These are phyloP conservation scores for Mamestra configurata DNA, from an alignment of 1,140 invertebrate species.

Conservation along the genomic window DNA sequence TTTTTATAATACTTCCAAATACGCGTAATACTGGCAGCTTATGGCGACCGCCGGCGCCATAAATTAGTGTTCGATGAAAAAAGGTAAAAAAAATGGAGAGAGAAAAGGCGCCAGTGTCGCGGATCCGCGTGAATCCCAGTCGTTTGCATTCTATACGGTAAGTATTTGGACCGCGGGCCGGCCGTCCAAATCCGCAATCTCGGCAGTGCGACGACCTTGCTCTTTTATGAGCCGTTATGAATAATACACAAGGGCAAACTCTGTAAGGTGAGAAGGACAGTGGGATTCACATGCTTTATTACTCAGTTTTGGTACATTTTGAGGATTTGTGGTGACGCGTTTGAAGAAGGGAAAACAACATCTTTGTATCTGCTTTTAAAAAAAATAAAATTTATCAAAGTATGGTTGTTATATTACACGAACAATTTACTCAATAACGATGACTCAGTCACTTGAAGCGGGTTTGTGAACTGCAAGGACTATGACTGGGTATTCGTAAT, in stretches of 20 bases:
- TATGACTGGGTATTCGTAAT: no score
- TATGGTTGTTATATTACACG: no score
- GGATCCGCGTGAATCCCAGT: conserved; percentile 75
- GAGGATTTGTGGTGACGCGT: not conserved
- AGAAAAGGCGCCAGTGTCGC: conserved; percentile 53
- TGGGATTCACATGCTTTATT: conserved; percentile 39
- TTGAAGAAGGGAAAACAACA: not conserved
- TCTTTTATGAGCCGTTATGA: conserved; percentile 68
- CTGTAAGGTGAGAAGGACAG: conserved; percentile 50
- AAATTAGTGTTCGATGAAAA: conserved; percentile 48
- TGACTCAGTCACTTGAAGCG: no score
- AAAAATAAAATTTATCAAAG: no score
- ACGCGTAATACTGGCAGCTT: conserved; percentile 57
- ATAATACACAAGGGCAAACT: conserved; percentile 61
- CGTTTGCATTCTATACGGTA: conserved; percentile 64
- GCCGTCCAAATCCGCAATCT: conserved; percentile 75
- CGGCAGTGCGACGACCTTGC: conserved; percentile 77
- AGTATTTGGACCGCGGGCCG: conserved; percentile 52
- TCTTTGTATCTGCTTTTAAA: no score
- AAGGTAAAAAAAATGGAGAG: not conserved
- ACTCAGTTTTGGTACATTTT: conserved; percentile 24
- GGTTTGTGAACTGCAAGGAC: no score
- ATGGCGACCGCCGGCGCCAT: conserved; percentile 49
- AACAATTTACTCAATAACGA: no score
- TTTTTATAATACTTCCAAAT: conserved; percentile 42